Evolutionary conservation across 2,113 vertebrate genomes (phyloP).

Genomic region (Taxidea taxus): DNA sequence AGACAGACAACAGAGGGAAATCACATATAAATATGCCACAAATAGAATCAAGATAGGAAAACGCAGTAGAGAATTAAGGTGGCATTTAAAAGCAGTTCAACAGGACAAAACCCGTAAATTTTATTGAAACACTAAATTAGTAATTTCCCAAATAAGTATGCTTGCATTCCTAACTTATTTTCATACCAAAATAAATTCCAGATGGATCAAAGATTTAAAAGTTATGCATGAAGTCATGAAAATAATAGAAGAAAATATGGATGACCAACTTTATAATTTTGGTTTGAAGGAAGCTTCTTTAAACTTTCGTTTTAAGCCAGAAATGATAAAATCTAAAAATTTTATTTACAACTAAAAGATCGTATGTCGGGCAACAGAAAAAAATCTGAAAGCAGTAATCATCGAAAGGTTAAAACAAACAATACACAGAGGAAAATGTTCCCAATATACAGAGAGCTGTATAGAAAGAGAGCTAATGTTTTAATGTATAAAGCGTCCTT

Average conservation of each 20-base stretch:
- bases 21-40: background rate
- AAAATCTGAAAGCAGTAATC: conserved; percentile 26
- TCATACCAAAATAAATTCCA: conserved; percentile 40
- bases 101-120: background rate
- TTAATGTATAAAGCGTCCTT: background rate
- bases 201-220: background rate
- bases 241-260: conserved; percentile 2
- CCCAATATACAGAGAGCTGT: background rate
- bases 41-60: background rate
- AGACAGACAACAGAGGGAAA: background rate
- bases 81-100: background rate
- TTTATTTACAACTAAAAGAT: background rate
- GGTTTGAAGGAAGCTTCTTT: conserved; percentile 27
- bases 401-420: background rate
- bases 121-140: background rate
- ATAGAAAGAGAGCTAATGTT: background rate
- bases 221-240: background rate
- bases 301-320: background rate
- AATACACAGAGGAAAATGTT: background rate
- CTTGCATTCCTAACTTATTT: background rate
- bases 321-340: background rate
- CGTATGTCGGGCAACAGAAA: background rate
- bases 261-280: conserved; percentile 21
- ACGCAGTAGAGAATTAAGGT: background rate
- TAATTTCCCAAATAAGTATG: conserved; percentile 24